Base-by-base conservation (phyloP, 2,797 vertebrate species). In the Spheniscus humboldti region DNA sequence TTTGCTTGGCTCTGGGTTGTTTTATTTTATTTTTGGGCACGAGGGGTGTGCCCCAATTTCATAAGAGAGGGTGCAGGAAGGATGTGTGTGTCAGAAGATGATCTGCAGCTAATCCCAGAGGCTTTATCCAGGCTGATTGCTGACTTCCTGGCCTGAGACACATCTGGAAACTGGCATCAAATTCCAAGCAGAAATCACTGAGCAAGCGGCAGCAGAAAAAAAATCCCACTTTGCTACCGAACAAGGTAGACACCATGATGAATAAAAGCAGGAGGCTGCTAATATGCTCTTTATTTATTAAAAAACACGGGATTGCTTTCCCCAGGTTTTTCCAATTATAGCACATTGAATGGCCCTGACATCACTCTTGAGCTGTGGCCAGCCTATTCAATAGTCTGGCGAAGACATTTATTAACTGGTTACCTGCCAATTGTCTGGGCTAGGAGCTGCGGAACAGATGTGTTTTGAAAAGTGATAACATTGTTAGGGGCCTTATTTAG, bases 321-420 rank as follows among this genome's bases (percentile, higher is more conserved):
- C 94, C 98, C 98, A 98, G 98, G 94, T 98, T 98, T 99, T 99
- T 98, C 98, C 98, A 98, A 98, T 99, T 98, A 98, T 95, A 97
- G 97, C 88, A 95, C 97, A 97, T 98, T 98, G 98, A 98, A 98
- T 94, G 96, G 92, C 90, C 94, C 96, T 99, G 99, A 99, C 98
- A 97, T 99, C 99, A 99, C 98, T 96, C 90, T 98, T 99, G 99
- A 98, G 97, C 90, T 8, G 20, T 88, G 85, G 98, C 99, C 99
- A 99, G 95, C 91, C 95, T 97, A 98, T 98, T 98, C 98, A 98
- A 96, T 95, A 96, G 97, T 98, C 98, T 97, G 97, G 96, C 66
- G 43, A 95, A 98, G 96, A 97, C 97, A 97, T 98, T 97, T 98
- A 98, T 98, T 98, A 98, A 98, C 98, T 98, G 98, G 98, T 98